These are phyloP conservation scores for Euzetes globulus DNA, from an alignment of 2,888 invertebrate genomes.

Conservation along the genomic window DNA sequence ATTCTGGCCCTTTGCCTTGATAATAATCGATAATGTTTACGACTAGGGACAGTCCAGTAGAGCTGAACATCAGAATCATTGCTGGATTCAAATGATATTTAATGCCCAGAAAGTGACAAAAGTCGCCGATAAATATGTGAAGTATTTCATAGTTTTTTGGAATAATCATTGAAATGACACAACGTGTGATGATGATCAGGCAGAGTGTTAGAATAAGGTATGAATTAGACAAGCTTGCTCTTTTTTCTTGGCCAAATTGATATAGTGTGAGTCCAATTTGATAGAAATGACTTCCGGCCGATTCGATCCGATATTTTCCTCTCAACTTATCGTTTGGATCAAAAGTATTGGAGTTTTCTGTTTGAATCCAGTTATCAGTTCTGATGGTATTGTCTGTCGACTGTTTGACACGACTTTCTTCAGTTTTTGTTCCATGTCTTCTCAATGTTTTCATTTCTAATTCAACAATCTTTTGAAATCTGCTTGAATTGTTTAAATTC, in stretches of 20 bases:
- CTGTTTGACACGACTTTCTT: too few relatives aligned
- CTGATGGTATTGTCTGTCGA: too few relatives aligned
- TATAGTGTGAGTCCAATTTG: neutral
- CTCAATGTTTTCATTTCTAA: too few relatives aligned
- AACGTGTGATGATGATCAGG: neutral
- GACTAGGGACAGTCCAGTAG: neutral
- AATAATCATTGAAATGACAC: neutral
- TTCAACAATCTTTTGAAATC: too few relatives aligned
- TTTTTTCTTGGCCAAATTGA: neutral
- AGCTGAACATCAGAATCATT: neutral
- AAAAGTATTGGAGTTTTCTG: too few relatives aligned
- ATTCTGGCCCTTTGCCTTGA: neutral
- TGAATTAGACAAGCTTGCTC: neutral
- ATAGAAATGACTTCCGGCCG: neutral
- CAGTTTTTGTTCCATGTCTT: too few relatives aligned
- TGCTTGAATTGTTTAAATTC: too few relatives aligned
- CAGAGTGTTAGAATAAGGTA: neutral
- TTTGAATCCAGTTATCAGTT: too few relatives aligned
- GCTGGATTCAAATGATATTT: neutral
- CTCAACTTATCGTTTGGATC: too few relatives aligned
- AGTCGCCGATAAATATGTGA: neutral
- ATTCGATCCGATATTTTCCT: neutral
- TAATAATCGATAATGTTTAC: neutral
- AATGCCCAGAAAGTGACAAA: neutral
- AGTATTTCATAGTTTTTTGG: neutral